Percentiles rank a stretch among this genome's conserved stretches.
phyloP scores from a whole-genome alignment of 2,113 vertebrate genomes.

The Circaetus cinerascens region DNA sequence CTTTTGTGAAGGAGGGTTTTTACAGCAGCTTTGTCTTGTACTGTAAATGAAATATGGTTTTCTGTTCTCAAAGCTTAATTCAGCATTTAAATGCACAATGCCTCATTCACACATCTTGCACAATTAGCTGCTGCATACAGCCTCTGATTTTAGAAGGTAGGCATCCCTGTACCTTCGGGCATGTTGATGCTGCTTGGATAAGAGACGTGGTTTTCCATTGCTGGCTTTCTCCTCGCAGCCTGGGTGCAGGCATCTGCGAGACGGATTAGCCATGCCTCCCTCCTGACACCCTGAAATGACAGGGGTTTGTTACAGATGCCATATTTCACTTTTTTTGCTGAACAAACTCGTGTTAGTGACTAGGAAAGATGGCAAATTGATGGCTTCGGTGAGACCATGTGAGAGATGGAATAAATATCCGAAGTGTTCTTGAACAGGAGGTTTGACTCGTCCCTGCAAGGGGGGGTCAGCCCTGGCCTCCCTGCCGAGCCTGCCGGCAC shows the following conservation, averaged over 20 bases:
- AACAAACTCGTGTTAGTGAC: fast-evolving
- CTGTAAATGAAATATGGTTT: not conserved
- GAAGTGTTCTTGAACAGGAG: fast-evolving
- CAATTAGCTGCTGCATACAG: not conserved
- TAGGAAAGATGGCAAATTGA: too few relatives aligned
- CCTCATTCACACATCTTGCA: not conserved
- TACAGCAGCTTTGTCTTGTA: not conserved
- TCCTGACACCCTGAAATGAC: not conserved
- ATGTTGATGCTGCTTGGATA: not conserved
- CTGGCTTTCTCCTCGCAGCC: fast-evolving
- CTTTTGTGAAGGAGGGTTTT: not conserved
- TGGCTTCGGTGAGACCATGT: fast-evolving
- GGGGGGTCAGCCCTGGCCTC: too few relatives aligned
- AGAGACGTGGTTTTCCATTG: fast-evolving
- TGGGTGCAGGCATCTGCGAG: fast-evolving
- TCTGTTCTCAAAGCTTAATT: not conserved
- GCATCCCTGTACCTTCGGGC: fast-evolving
- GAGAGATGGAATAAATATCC: not conserved
- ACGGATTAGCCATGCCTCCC: fast-evolving
- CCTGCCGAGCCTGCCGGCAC: fast-evolving
- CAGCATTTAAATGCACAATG: not conserved
- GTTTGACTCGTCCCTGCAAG: not conserved
- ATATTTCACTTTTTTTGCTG: fast-evolving
- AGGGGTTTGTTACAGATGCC: fast-evolving
- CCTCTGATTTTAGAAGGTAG: fast-evolving